Evolutionary conservation across 2,797 vertebrate genomes (phyloP).

Genomic region (Manis crassicaudata): DNA sequence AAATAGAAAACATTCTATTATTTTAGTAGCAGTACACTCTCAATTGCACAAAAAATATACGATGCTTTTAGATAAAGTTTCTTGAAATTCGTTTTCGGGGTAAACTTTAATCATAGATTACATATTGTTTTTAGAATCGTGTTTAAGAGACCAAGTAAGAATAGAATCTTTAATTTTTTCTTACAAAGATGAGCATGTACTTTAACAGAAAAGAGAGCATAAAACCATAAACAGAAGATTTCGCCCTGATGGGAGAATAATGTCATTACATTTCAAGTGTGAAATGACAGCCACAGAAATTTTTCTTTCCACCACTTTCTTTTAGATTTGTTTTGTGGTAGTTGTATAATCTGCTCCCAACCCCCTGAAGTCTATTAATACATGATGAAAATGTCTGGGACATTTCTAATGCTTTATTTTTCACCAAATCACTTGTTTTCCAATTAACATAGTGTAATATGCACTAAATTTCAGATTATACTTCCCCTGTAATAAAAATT

Average conservation of each 20-base stretch:
- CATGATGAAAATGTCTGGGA: too few species aligned
- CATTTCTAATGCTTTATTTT: background rate
- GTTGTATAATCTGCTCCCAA: background rate
- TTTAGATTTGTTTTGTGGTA: rapidly evolving
- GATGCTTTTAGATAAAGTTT: background rate
- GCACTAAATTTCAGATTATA: background rate
- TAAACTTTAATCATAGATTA: background rate
- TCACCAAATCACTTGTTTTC: background rate
- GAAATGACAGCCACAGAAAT: rapidly evolving
- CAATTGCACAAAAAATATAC: background rate
- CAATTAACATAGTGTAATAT: background rate
- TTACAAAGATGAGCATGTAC: background rate
- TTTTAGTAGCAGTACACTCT: background rate
- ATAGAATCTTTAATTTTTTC: background rate
- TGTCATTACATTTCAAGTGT: background rate
- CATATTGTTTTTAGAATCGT: background rate
- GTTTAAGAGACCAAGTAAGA: background rate
- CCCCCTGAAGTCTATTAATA: background rate
- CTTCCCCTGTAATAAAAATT: background rate
- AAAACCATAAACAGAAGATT: background rate
- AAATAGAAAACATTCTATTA: background rate
- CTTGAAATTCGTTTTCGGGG: background rate
- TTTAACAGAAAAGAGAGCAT: background rate
- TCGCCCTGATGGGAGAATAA: background rate
- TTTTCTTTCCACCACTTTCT: too few species aligned